Evolutionary conservation across 2,888 invertebrate species (phyloP).

Genomic region (Ariolimax columbianus): DNA sequence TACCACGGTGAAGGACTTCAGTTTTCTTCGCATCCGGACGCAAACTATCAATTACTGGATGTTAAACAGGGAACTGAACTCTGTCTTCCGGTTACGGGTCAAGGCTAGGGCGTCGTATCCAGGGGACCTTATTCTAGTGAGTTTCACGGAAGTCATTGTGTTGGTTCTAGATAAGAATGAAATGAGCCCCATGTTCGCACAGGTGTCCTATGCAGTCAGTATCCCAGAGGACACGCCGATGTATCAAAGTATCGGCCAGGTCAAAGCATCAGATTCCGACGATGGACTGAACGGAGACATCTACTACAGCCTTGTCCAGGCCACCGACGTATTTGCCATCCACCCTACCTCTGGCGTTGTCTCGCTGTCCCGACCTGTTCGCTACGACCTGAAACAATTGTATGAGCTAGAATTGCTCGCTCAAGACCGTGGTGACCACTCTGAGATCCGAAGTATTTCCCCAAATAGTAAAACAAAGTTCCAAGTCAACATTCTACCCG

Average conservation of each 20-base stretch:
- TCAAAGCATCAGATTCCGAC: slow-evolving; percentile 95
- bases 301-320: slow-evolving; percentile 92
- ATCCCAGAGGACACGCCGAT: slow-evolving; percentile 92
- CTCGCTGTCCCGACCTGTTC: slow-evolving; percentile 87
- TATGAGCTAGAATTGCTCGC: slow-evolving; percentile 90
- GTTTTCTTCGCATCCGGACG: slow-evolving; percentile 92
- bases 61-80: slow-evolving; percentile 93
- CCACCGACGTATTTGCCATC: slow-evolving; percentile 87
- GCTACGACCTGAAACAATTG: slow-evolving; percentile 84
- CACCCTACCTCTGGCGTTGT: slow-evolving; percentile 95
- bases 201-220: slow-evolving; percentile 90
- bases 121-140: slow-evolving; percentile 79
- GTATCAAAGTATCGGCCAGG: slow-evolving; percentile 86
- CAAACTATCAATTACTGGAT: slow-evolving; percentile 91
- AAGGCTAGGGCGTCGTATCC: slow-evolving; percentile 82
- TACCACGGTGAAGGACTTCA: slow-evolving; percentile 93
- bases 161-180: slow-evolving; percentile 82
- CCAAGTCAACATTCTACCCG: slow-evolving; percentile 85
- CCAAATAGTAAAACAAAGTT: slow-evolving; percentile 84
- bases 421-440: slow-evolving; percentile 87
- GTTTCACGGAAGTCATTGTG: slow-evolving; percentile 81
- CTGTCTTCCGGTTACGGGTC: slow-evolving; percentile 88
- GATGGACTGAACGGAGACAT: slow-evolving; percentile 96
- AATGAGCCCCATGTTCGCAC: slow-evolving; percentile 94
- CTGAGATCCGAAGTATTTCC: slow-evolving; percentile 51